These are phyloP conservation scores for Goniozus legneri DNA, from an alignment of 1,140 invertebrate species.

Conservation along the genomic window DNA sequence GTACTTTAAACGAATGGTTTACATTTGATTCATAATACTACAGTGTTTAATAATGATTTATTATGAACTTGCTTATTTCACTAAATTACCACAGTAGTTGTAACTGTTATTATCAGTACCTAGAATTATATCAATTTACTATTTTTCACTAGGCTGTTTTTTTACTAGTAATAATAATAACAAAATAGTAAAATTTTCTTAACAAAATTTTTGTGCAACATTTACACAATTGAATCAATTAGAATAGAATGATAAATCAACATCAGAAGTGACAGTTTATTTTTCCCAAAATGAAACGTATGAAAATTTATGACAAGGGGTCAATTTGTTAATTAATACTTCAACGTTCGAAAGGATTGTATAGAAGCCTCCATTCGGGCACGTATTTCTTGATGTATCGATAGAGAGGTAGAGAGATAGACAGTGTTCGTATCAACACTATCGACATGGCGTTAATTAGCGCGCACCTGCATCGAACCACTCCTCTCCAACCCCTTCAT, in stretches of 20 bases:
- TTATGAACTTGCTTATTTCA: too few relatives aligned
- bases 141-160: too few relatives aligned
- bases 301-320: neutral
- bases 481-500: neutral
- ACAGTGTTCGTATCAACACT: constrained; percentile 15
- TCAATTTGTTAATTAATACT: neutral
- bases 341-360: neutral
- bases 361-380: neutral
- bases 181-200: too few relatives aligned
- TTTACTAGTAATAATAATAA: too few relatives aligned
- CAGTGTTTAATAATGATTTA: too few relatives aligned
- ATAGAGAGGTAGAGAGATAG: too few relatives aligned
- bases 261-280: neutral
- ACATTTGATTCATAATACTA: too few relatives aligned
- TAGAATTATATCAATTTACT: too few relatives aligned
- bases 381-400: constrained; percentile 10
- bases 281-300: too few relatives aligned
- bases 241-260: neutral
- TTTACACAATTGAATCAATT: too few relatives aligned
- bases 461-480: constrained; percentile 8
- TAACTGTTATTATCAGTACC: neutral
- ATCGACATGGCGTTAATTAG: constrained; percentile 22
- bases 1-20: too few relatives aligned
- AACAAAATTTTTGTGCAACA: too few relatives aligned
- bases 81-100: neutral